Base-by-base conservation (phyloP, 2,113 vertebrate species). In the Xyliphius kryptos region DNA sequence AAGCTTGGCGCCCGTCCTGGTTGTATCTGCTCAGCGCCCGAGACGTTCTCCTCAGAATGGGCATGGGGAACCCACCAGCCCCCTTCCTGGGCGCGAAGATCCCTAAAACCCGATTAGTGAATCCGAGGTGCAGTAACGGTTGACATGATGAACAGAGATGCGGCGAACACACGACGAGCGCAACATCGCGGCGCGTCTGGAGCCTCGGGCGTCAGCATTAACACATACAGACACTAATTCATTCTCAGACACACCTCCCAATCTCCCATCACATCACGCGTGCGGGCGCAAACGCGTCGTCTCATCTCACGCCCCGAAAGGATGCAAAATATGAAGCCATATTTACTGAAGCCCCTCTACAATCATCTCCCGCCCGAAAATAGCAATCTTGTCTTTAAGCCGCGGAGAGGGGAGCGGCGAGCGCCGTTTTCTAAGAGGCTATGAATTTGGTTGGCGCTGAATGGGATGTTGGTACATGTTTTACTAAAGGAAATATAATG, bases 401-500 rank as follows among this genome's bases (percentile, higher is more conserved):
- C 87, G 68, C 75, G 85, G 79, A 87, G 90, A 67, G 66, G 88
- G 71, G 69, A 70, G n/a, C n/a, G n/a, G n/a, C n/a, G n/a, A n/a
- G 88, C 91, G 93, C 93, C 83, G 81, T n/a, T n/a, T 96, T 97
- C 94, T 92, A 96, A 92, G 91, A 92, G 93, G 92, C 95, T 93
- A 95, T 95, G 92, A 97, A 97, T 97, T 98, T 92, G 88, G 90
- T 87, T 69, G 89, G 89, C 89, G 91, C 90, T 91, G 93, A 97
- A 94, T 91, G 91, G 95, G 95, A 95, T 97, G 96, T 95, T 97
- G 93, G 90, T 95, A 91, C 93, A 95, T 94, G 95, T 97, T 98
- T 97, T 94, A 97, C 94, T 93, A 96, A 89, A 98, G 95, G 94
- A 97, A 94, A 97, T 97, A 96, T 95, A 97, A 97, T 94, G 93